phyloP scores from a whole-genome alignment of 2,113 vertebrate species.

The Grus americana region DNA sequence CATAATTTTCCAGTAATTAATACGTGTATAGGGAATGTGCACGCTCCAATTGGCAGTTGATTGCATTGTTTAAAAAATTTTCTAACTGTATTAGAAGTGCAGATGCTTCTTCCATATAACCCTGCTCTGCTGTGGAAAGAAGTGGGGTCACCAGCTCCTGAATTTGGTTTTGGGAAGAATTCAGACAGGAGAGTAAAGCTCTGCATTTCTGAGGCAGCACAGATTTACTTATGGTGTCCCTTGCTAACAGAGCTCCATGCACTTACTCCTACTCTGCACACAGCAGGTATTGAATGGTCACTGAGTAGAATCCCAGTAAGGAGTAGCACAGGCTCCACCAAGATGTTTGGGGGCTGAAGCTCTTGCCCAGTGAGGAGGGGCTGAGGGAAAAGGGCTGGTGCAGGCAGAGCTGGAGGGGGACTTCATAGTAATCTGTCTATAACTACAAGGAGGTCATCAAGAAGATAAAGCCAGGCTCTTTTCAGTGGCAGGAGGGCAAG shows the following conservation, averaged over 20 bases:
- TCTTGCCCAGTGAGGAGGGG: neutral
- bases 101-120: neutral
- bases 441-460: neutral
- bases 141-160: neutral
- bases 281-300: no score
- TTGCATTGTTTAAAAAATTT: neutral
- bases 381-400: neutral
- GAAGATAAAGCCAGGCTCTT: neutral
- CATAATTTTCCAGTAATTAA: neutral
- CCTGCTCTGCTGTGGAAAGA: neutral
- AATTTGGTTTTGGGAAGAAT: neutral
- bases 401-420: neutral
- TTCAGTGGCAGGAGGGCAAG: neutral
- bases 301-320: neutral
- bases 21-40: neutral
- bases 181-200: neutral
- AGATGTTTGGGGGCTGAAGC: neutral
- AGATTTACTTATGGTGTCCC: neutral
- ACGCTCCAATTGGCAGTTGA: rapidly evolving
- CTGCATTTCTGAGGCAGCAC: neutral
- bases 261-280: neutral
- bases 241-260: neutral
- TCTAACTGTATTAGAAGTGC: neutral
- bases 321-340: neutral
- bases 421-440: neutral